These are phyloP conservation scores for Clostera curtula DNA, from an alignment of 2,888 invertebrate genomes.

Conservation along the genomic window DNA sequence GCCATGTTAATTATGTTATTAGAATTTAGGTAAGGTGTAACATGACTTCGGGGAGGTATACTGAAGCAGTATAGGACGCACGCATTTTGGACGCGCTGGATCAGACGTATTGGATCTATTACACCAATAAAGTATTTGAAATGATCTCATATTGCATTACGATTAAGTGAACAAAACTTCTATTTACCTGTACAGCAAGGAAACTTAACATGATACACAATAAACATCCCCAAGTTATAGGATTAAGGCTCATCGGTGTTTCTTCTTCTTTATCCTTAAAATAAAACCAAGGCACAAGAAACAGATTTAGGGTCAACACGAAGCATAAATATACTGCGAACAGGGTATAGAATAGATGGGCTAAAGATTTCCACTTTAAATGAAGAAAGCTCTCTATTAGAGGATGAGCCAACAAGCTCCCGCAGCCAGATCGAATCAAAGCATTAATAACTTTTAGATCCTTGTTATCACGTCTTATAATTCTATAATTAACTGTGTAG, in stretches of 20 bases:
- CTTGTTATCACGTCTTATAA: constrained; percentile 5
- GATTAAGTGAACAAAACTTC: background rate
- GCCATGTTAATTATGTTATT: too few relatives aligned
- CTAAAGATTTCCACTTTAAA: constrained; percentile 47
- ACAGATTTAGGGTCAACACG: constrained; percentile 35
- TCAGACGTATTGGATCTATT: too few relatives aligned
- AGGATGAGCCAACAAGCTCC: constrained; percentile 45
- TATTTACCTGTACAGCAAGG: background rate
- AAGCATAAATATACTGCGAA: constrained; percentile 40
- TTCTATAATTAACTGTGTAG: too few relatives aligned
- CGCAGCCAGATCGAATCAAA: constrained; percentile 34
- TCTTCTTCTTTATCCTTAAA: constrained; percentile 17
- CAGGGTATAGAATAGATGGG: constrained; percentile 40
- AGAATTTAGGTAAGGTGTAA: too few relatives aligned
- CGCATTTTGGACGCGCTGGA: too few relatives aligned
- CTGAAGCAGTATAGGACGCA: too few relatives aligned
- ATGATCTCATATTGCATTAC: too few relatives aligned
- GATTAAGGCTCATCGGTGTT: background rate
- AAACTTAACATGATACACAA: background rate
- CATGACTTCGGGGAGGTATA: too few relatives aligned
- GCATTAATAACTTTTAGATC: constrained; percentile 27
- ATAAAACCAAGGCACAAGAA: constrained; percentile 26
- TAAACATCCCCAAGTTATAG: background rate
- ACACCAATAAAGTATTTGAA: too few relatives aligned
- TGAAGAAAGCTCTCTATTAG: constrained; percentile 48